Percentiles rank a stretch among this genome's conserved stretches.
These are phyloP conservation scores for Penelope pileata DNA, from an alignment of 2,113 vertebrate species.

Conservation along the genomic window DNA sequence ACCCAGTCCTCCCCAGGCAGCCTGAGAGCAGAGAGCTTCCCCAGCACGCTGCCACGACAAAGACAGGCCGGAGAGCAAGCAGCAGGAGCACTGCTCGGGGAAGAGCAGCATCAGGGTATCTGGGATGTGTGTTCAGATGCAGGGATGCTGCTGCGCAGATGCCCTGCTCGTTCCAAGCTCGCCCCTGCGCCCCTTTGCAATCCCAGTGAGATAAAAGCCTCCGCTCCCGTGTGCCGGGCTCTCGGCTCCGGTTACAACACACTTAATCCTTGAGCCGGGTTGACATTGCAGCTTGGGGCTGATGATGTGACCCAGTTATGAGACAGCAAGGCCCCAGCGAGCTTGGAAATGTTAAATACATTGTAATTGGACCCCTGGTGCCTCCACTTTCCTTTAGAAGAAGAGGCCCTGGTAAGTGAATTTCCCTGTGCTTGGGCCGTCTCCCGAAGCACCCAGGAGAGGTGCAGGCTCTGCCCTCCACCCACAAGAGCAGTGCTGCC, in stretches of 20 bases:
- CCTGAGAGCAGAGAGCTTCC: not conserved
- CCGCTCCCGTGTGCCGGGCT: not conserved
- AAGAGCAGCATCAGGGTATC: fast-evolving
- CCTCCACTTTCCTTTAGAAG: not conserved
- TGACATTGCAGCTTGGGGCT: not conserved
- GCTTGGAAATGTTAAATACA: conserved; percentile 38
- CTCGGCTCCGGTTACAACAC: conserved; percentile 48
- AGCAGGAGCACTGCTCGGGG: not conserved
- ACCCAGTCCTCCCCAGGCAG: not conserved
- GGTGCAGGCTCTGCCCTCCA: not conserved
- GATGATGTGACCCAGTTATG: conserved; percentile 18
- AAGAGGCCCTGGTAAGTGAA: not conserved
- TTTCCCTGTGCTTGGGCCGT: not conserved
- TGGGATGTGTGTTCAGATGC: fast-evolving
- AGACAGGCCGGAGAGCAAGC: not conserved
- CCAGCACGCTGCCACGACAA: fast-evolving
- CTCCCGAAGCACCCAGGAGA: fast-evolving
- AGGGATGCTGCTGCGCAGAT: not conserved
- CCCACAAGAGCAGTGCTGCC: fast-evolving
- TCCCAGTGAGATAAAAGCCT: not conserved
- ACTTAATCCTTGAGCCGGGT: conserved; percentile 19
- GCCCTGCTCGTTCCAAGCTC: not conserved
- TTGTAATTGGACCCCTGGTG: conserved; percentile 36
- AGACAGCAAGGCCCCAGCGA: conserved; percentile 15
- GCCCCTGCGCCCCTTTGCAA: not conserved